Evolutionary conservation across 2,888 invertebrate genomes (phyloP), one percentile per base, ranked within the genome.

Genomic region (Spilosoma lubricipeda): DNA sequence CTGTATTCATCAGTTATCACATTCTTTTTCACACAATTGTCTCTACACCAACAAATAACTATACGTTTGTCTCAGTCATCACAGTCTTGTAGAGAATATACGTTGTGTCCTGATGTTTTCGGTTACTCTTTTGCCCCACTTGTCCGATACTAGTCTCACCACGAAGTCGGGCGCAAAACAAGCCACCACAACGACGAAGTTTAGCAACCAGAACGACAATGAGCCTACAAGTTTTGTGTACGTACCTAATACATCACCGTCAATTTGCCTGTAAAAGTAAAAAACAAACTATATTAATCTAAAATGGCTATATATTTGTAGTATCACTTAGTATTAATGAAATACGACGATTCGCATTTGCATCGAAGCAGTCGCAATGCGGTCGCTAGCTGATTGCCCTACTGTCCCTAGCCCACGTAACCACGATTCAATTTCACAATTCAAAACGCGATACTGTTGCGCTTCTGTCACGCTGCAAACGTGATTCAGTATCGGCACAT

Each of bases 201-300:
- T 96, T 27, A 97, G 87, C n/a, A 97, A 80, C 96, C 97, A 97
- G 85, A 97, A 96, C 0, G 96, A 88, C 0, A 96, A 89, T 0
- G 97, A 96, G 0, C 87, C 77, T n/a, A 97, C 75, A n/a, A 97
- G 91, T 27, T 96, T 93, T 1, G 93, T 95, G 86, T 97, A 97
- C 0, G 97, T 96, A 82, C 96, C 96, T 0, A 96, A 93, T 20
- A 97, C 96, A 77, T 97, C 94, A 52, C 95, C 95, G 85, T 95
- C 95, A n/a, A 93, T 78, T 88, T 87, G 91, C 0, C 95, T 95
- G 91, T 0, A 77, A 85, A 71, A 63, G 48, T 52, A 45, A 20
- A 45, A 52, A 36, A 69, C 42, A 45, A 52, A 23, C 3, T 23
- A 64, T 5, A 27, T 70, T 20, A 30, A 23, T 9, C 9, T 64